Evolutionary conservation across 2,888 invertebrate species (phyloP), one percentile per base, ranked within the genome.

Genomic region (Allolobophora icterica): DNA sequence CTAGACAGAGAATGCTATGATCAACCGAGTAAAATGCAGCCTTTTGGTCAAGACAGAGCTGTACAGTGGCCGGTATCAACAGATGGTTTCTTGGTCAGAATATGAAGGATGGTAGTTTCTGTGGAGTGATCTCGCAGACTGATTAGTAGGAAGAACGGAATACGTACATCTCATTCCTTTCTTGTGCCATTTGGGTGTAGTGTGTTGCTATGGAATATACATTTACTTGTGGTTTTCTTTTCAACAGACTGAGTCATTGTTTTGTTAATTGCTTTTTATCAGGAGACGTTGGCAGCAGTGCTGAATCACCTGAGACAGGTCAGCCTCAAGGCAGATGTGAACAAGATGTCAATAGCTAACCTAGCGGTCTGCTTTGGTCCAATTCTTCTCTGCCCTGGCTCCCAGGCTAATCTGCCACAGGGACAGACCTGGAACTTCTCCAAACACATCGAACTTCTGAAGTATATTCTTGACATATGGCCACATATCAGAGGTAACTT

Each of bases 291-390:
- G 94, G 97, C 99, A 93, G 97, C 98, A 95, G 97, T 99, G 93
- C 97, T 99, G 95, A 99, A 99, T 96, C 99, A 99, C 95, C 96
- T 99, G 94, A 98, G 98, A 92, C 96, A 98, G 94, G 98, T 99
- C 52, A 97, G 98, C 33, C 97, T 98, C 13, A 98, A 99, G 93
- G 97, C 98, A 93, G 98, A 98, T 94, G 97, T 98, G 91, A 99
- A 99, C 96, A 99, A 99, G 96, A 99, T 99, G 98, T 98, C 98
- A 21, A 97, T 98, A 84, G 98, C 98, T 94, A 98, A 98, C 94
- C 96, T 99, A 91, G 98, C 99, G 83, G 97, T 98, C 90, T 98
- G 99, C 91, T 97, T 99, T 94, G 99, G 99, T 1, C 99, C 99
- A 11, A 98, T 99, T 19, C 96, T 99, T 91, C 98, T 99, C 97